Base-by-base conservation (phyloP, 2,888 invertebrate genomes). In the Corbicula japonica region DNA sequence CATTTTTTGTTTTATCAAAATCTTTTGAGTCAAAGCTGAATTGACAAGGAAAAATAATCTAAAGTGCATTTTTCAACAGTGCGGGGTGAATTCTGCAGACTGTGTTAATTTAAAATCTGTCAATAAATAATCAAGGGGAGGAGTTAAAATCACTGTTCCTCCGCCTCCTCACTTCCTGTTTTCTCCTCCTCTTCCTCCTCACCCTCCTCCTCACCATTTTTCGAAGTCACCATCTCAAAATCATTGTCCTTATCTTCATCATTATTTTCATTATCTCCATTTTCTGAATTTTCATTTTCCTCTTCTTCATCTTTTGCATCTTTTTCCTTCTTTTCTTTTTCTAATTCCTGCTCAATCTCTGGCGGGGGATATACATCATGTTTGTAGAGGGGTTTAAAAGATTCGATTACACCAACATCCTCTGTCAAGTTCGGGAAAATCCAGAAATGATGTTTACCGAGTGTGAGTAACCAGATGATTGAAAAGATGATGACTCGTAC, bases 371-470 rank as follows among this genome's bases (percentile, higher is more conserved):
- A 80, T 46, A 71, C 61, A 54, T 89, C 89, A 68, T 90, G 89
- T 83, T 87, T 96, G 94, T 98, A 99, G 0, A 98, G 95, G 2
- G 99, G 99, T 97, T 98, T 98, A 95, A 99, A 99, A 0, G 99
- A 99, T 8, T 99, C 99, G 86, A 99, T 96, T 95, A 99, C 98
- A 66, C 99, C 99, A 34, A 99, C 99, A 92, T 99, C 99, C 94
- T 99, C 99, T 0, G 98, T 98, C 52, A 99, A 95, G 94, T 99
- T 99, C n/a, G 99, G 99, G 89, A 99, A 95, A 84, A 99, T 95
- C 99, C 99, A 99, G 85, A 99, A 95, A 92, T 99, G 98, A 93
- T 99, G 97, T 89, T 96, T 95, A 5, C 99, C 97, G 76, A 97
- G 95, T 0, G 98, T 97, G 21, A 97, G 89, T 12, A 96, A 92